A percentile compares a stretch with the other conserved stretches of the same genome.
phyloP scores from a whole-genome alignment of 2,797 vertebrate genomes.

The Babyrousa celebensis region DNA sequence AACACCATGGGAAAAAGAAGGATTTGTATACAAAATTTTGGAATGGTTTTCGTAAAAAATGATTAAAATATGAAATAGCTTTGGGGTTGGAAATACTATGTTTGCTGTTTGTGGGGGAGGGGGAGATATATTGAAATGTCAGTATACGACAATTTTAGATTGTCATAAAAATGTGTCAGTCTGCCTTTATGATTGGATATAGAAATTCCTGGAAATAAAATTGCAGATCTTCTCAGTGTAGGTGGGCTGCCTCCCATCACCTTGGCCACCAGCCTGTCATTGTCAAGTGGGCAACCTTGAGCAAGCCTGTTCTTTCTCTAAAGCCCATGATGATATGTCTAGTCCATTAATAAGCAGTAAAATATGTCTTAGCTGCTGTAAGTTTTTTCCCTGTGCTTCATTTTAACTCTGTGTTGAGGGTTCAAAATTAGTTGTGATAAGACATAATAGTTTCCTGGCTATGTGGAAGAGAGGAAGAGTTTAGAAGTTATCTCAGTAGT shows the following conservation, averaged over 20 bases:
- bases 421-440: constrained; percentile 23
- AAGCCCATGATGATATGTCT: constrained; percentile 15
- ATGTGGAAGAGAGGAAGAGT: constrained; percentile 25
- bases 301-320: not conserved
- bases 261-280: not conserved
- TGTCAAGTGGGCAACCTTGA: not conserved
- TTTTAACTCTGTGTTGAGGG: constrained; percentile 50
- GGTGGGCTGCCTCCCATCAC: not conserved
- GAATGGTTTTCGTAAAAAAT: constrained; percentile 24
- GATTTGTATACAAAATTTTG: not conserved
- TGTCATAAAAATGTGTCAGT: not conserved
- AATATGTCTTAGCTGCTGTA: constrained; percentile 41
- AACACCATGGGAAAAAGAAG: not conserved
- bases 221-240: not conserved
- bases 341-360: constrained; percentile 23
- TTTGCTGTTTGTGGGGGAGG: not conserved
- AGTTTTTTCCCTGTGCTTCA: not conserved
- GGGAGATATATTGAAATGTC: constrained; percentile 28
- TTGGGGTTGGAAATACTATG: not conserved
- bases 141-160: not conserved
- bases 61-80: not conserved
- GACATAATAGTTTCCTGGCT: not conserved
- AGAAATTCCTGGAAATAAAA: constrained; percentile 47
- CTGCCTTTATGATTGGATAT: constrained; percentile 3
- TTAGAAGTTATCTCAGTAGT: constrained; percentile 35